Evolutionary conservation across 2,888 invertebrate species (phyloP).

Genomic region (Ectobius pallidus): DNA sequence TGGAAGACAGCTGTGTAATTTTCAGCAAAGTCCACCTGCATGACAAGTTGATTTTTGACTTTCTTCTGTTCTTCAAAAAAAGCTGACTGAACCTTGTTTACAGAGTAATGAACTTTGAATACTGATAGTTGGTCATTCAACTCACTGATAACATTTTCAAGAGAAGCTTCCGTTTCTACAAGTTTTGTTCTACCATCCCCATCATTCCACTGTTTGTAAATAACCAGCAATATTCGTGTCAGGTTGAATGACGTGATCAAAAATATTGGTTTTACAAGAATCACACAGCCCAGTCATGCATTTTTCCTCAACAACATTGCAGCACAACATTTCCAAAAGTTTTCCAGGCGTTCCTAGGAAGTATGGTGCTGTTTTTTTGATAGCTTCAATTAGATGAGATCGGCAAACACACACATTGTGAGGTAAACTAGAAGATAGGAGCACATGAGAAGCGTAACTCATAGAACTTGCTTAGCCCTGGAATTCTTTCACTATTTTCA

Average conservation of each 20-base stretch:
- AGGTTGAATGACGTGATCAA: background rate
- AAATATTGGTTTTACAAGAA: background rate
- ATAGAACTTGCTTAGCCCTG: background rate
- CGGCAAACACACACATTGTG: background rate
- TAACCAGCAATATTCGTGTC: background rate
- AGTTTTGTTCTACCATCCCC: constrained; percentile 4
- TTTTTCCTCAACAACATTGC: background rate
- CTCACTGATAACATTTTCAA: background rate
- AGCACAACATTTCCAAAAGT: background rate
- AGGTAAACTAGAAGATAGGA: background rate
- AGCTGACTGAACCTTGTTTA: background rate
- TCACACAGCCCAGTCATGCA: background rate
- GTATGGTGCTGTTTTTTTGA: background rate
- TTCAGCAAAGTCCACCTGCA: background rate
- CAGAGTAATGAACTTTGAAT: constrained; percentile 3
- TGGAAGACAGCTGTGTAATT: constrained; percentile 1
- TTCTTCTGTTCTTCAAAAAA: background rate
- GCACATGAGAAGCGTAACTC: background rate
- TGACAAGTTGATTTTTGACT: no score
- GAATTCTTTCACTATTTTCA: background rate
- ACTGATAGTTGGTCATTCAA: background rate
- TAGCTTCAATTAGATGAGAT: background rate
- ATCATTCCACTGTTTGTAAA: background rate
- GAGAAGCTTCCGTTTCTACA: background rate
- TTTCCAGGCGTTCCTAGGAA: background rate